These are phyloP conservation scores for Corynorhinus townsendii DNA, from an alignment of 2,113 vertebrate species.

Conservation along the genomic window DNA sequence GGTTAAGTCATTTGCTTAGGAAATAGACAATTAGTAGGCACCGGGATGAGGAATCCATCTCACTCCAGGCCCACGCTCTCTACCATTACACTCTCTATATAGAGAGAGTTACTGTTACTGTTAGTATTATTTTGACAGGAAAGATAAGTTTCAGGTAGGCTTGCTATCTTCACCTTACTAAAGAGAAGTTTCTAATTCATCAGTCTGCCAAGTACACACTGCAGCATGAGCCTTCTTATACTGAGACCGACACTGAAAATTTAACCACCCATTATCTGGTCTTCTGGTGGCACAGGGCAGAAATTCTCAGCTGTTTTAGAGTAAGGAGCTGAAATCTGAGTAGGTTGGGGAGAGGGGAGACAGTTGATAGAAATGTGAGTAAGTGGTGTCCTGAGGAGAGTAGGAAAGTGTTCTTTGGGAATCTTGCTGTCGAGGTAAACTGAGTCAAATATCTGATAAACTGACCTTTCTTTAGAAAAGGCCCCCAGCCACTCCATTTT, in stretches of 20 bases:
- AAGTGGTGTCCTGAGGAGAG: not conserved
- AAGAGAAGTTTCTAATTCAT: not conserved
- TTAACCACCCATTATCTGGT: not conserved
- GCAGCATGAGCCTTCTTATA: not conserved
- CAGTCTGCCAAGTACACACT: too few species aligned
- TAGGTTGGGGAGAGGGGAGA: not conserved
- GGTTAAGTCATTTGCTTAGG: not conserved
- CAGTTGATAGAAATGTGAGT: not conserved
- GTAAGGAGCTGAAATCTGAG: not conserved
- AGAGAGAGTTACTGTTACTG: not conserved
- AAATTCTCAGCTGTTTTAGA: not conserved
- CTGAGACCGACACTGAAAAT: not conserved
- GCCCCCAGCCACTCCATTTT: not conserved
- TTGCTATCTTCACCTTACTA: not conserved
- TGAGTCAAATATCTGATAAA: not conserved
- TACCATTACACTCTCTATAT: not conserved
- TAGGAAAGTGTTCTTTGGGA: not conserved
- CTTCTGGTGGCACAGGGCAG: not conserved
- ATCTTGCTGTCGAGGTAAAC: not conserved
- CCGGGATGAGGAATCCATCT: not conserved
- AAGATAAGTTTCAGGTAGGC: not conserved
- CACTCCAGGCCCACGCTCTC: not conserved
- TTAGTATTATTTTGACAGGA: not conserved
- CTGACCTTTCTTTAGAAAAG: not conserved
- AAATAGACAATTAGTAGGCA: not conserved